Conservation (phyloP, 30 jellyfish, hydroid and myxozoan species). For the Nemopilema nomurai region DNA sequence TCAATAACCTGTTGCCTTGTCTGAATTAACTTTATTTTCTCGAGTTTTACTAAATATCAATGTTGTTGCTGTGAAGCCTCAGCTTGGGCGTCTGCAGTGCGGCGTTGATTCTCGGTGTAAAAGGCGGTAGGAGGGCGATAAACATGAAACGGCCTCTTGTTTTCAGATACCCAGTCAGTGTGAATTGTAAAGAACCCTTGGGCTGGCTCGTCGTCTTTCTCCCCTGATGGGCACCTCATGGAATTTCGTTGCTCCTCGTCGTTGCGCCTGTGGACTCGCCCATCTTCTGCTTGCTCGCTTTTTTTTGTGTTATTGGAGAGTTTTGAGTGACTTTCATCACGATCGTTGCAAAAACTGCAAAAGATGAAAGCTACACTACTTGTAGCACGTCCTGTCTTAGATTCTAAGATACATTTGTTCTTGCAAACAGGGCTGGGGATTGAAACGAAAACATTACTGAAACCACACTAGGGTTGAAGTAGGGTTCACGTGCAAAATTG, state of each 20-base stretch:
- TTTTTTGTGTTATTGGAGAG: too few relatives aligned
- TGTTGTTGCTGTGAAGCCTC: not conserved
- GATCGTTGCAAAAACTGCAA: too few relatives aligned
- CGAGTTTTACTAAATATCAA: not conserved
- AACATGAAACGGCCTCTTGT: conserved; percentile 31
- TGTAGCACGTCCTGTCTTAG: too few relatives aligned
- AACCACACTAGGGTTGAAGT: too few relatives aligned
- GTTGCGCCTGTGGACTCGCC: not conserved
- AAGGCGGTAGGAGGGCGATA: not conserved
- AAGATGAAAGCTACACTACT: too few relatives aligned
- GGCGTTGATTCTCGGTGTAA: not conserved
- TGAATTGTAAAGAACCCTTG: conserved; percentile 20
- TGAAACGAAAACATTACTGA: not conserved
- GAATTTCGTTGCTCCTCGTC: not conserved
- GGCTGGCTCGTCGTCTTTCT: not conserved
- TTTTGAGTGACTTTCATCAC: too few relatives aligned
- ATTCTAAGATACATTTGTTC: not conserved
- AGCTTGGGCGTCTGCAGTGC: not conserved
- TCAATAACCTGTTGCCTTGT: too few relatives aligned
- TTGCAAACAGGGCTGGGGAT: not conserved
- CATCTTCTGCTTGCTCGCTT: not conserved
- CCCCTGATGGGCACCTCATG: not conserved
- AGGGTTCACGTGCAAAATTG: too few relatives aligned
- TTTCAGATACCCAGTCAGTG: conserved; percentile 29
- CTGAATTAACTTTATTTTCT: not conserved